Percentiles rank a stretch among this genome's conserved stretches.
Conservation (phyloP, 2,797 vertebrate species). For the Atherinosoma microstoma region DNA sequence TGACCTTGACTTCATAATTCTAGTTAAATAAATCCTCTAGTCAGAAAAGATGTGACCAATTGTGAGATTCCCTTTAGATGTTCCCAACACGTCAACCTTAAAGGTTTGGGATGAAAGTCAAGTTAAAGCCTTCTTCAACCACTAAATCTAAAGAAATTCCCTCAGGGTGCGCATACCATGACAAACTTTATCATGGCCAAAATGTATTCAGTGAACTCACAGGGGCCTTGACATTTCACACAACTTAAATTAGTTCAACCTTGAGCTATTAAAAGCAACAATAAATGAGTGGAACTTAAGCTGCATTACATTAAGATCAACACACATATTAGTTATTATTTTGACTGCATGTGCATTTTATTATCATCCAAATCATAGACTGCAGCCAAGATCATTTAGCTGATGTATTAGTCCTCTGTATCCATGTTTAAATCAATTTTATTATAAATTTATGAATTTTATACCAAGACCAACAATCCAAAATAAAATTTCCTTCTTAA, state of each 20-base stretch:
- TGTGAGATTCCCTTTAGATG: background rate
- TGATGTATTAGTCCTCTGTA: background rate
- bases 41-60: background rate
- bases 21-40: slow-evolving; percentile 1
- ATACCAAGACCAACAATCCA: background rate
- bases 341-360: background rate
- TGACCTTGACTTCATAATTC: background rate
- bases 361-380: background rate
- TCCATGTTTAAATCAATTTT: background rate
- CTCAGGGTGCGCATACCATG: background rate
- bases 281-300: no score
- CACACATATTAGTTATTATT: no score
- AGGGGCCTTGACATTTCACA: background rate
- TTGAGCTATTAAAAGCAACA: no score
- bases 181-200: background rate
- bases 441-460: background rate
- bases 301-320: no score
- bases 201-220: background rate
- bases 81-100: background rate
- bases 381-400: no score
- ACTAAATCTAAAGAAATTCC: background rate
- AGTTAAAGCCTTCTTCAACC: background rate
- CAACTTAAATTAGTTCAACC: no score
- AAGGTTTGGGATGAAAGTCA: background rate
- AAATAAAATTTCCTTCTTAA: background rate